These are phyloP conservation scores for Catocala nupta DNA, from an alignment of 2,888 invertebrate genomes.

Conservation along the genomic window DNA sequence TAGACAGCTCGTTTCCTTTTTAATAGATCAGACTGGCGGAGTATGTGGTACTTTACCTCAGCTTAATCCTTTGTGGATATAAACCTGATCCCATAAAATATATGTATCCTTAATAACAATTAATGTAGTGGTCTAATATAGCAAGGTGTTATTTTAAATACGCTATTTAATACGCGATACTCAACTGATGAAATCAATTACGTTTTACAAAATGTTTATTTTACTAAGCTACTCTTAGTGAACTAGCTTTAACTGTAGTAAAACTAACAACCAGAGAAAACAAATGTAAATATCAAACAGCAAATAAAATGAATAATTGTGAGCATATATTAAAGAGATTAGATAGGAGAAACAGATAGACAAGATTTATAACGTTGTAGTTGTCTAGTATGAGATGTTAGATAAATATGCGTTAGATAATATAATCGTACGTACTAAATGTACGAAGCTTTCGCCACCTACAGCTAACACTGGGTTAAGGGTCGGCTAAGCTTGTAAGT, in stretches of 20 bases:
- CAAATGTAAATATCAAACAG: background rate
- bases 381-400: background rate
- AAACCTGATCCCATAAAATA: too few species aligned
- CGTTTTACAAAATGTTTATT: too few species aligned
- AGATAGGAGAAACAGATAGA: conserved; percentile 27
- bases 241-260: background rate
- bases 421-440: background rate
- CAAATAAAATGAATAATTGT: conserved; percentile 11
- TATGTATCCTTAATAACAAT: too few species aligned
- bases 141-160: too few species aligned
- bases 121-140: too few species aligned
- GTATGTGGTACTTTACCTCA: too few species aligned
- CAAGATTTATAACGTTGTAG: conserved; percentile 5
- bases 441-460: background rate
- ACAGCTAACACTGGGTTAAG: conserved; percentile 4
- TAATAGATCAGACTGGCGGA: too few species aligned
- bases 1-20: too few species aligned
- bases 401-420: background rate
- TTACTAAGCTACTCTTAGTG: background rate
- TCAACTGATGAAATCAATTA: too few species aligned
- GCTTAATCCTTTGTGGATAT: too few species aligned
- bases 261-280: background rate
- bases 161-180: too few species aligned
- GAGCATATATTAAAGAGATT: conserved; percentile 38
- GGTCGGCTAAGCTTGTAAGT: conserved; percentile 7